These are phyloP conservation scores for Pseudococcus jackbeardsleyi DNA, from an alignment of 2,888 invertebrate species.

Conservation along the genomic window DNA sequence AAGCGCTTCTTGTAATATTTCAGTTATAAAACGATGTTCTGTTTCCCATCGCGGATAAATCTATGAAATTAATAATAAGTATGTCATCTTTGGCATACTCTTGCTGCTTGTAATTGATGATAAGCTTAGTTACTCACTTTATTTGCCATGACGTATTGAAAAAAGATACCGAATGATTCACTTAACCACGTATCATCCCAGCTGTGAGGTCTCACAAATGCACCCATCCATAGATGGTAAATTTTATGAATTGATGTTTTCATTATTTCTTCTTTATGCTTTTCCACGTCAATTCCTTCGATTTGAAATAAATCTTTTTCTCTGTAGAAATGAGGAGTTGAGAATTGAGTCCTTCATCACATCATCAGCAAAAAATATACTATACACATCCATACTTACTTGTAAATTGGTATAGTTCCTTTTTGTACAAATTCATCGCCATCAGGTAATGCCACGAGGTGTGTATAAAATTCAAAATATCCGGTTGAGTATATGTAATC, in stretches of 20 bases:
- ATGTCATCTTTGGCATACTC: too few relatives aligned
- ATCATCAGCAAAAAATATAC: too few relatives aligned
- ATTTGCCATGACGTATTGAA: slow-evolving; percentile 65
- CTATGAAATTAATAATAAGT: slow-evolving; percentile 52
- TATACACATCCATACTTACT: slow-evolving; percentile 71
- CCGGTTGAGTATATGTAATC: slow-evolving; percentile 72
- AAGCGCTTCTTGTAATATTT: slow-evolving; percentile 71
- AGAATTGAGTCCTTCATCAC: too few relatives aligned
- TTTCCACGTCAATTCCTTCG: background rate
- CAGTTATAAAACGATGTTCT: slow-evolving; percentile 68
- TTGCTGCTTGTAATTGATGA: too few relatives aligned
- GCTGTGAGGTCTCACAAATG: slow-evolving; percentile 80
- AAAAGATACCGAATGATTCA: slow-evolving; percentile 65
- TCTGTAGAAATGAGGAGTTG: background rate
- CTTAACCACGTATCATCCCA: slow-evolving; percentile 66
- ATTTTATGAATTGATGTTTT: slow-evolving; percentile 90
- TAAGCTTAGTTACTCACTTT: slow-evolving; percentile 57
- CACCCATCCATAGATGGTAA: slow-evolving; percentile 98
- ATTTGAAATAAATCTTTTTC: background rate
- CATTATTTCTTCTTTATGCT: slow-evolving; percentile 78
- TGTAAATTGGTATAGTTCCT: slow-evolving; percentile 79
- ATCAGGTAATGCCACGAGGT: slow-evolving; percentile 83
- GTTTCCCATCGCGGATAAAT: slow-evolving; percentile 66
- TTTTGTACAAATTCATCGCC: slow-evolving; percentile 83
- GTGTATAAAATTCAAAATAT: slow-evolving; percentile 71